Evolutionary conservation across 1,140 invertebrate genomes (phyloP).

Genomic region (Drosophila tsacasi): DNA sequence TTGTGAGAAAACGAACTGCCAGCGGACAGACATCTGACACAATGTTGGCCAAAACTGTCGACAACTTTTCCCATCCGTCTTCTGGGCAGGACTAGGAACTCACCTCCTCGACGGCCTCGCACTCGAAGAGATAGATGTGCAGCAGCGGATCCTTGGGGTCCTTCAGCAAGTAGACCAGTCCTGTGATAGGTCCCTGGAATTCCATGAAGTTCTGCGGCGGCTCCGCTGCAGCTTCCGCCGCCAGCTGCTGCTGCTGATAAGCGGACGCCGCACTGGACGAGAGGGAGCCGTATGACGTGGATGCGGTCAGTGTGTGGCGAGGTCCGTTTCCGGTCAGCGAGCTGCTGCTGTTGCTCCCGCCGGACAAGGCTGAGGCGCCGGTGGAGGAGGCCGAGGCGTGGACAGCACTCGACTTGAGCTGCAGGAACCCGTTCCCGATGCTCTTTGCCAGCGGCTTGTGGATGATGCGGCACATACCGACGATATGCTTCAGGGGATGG

Average conservation of each 20-base stretch:
- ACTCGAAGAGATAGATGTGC: conserved; percentile 88
- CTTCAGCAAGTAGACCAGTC: conserved; percentile 87
- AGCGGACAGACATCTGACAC: conserved; percentile 40
- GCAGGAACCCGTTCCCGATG: conserved; percentile 79
- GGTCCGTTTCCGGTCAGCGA: conserved; percentile 64
- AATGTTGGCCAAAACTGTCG: conserved; percentile 42
- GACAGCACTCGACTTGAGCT: conserved; percentile 62
- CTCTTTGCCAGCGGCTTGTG: conserved; percentile 76
- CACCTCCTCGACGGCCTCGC: conserved; percentile 87
- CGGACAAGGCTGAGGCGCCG: conserved; percentile 26
- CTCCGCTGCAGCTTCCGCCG: conserved; percentile 59
- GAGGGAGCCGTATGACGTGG: conserved; percentile 80
- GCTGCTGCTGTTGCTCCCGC: conserved; percentile 17
- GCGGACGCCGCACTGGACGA: conserved; percentile 73
- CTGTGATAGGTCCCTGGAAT: conserved; percentile 82
- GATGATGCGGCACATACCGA: conserved; percentile 85
- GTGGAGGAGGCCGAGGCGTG: conserved; percentile 22
- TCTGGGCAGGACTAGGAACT: conserved; percentile 74
- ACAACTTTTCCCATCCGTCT: conserved; percentile 55
- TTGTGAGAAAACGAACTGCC: conserved; percentile 19
- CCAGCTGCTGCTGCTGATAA: conserved; percentile 66
- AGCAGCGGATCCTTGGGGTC: conserved; percentile 88
- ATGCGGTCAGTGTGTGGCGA: conserved; percentile 74
- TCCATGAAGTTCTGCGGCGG: conserved; percentile 82
- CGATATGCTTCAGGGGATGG: conserved; percentile 88